phyloP scores from a whole-genome alignment of 2,113 vertebrate genomes.

The Meles meles region DNA sequence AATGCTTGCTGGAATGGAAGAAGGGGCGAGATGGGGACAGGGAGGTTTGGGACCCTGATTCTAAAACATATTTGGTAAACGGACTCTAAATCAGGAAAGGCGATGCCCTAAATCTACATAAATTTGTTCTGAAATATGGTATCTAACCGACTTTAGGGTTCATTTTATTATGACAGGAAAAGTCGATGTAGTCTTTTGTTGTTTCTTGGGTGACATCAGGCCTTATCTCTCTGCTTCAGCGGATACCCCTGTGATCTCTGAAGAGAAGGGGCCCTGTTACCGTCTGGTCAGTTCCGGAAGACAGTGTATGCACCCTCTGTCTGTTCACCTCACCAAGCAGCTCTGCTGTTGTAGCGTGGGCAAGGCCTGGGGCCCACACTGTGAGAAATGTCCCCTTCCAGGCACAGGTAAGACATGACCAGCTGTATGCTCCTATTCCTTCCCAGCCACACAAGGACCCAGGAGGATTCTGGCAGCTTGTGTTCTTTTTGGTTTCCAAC shows the following conservation, averaged over 20 bases:
- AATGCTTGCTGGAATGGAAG: not conserved
- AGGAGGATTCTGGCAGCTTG: not conserved
- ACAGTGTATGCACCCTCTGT: slow-evolving; percentile 97
- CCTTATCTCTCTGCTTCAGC: slow-evolving; percentile 85
- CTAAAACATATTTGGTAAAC: not conserved
- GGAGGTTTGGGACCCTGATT: not conserved
- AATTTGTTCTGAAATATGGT: not conserved
- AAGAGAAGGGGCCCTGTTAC: slow-evolving; percentile 98
- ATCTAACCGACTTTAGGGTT: not conserved
- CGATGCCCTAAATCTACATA: not conserved
- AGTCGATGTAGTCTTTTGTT: slow-evolving; percentile 37
- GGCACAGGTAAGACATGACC: slow-evolving; percentile 94
- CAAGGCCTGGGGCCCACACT: slow-evolving; percentile 97
- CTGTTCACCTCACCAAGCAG: slow-evolving; percentile 97
- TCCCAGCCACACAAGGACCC: not conserved
- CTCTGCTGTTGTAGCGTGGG: slow-evolving; percentile 99
- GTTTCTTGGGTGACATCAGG: slow-evolving; percentile 69
- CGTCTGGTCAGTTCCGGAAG: slow-evolving; percentile 93
- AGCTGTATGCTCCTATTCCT: fast-evolving
- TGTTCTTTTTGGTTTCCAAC: not conserved
- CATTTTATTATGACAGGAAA: not conserved
- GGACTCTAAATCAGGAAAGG: not conserved
- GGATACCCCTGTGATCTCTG: slow-evolving; percentile 87
- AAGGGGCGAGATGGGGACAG: not conserved
- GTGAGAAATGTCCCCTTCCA: slow-evolving; percentile 95